Base-by-base conservation (phyloP, 2,888 invertebrate genomes). In the Perithous albicinctus region DNA sequence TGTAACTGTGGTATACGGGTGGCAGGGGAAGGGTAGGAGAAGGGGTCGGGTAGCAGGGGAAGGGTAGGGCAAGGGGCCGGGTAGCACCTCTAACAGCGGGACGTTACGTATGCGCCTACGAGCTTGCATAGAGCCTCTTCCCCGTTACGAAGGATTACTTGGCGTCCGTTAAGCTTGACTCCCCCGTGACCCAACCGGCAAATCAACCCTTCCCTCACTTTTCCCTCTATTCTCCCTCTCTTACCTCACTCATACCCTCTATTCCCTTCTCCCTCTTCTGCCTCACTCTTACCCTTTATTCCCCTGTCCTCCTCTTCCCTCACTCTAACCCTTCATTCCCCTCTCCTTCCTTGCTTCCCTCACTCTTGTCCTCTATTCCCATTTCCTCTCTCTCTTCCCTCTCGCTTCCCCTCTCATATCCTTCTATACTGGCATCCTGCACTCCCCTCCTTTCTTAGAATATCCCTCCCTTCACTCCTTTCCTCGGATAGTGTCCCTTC, bases 61-160 rank as follows among this genome's bases (percentile, higher is more conserved):
- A n/a, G n/a, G n/a, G n/a, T n/a, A n/a, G n/a, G n/a, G n/a, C n/a
- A n/a, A n/a, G n/a, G n/a, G n/a, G n/a, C n/a, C n/a, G n/a, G n/a
- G 56, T 32, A 12, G 69, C 48, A 70, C 41, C 67, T 75, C 32
- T 10, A 29, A 35, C 64, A 63, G n/a, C 63, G 54, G 38, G 46
- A 18, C 69, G 69, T 56, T 67, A 51, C 61, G 64, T 67, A 59
- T 29, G 29, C 54, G 54, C 51, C 67, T 56, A 80, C 70, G 70
- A 75, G 70, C 46, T 35, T 20, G 72, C 38, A 69, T 38, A 64
- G 56, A 67, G 66, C 67, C 61, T 64, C 54, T 74, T 51, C 74
- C 72, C 84, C 82, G 73, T 85, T 85, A 82, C 84, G 81, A 79
- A 84, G 86, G 86, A 85, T 86, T 85, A 86, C 77, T 82, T 69